phyloP scores from a whole-genome alignment of 2,888 invertebrate genomes.

The Volucella zonaria region DNA sequence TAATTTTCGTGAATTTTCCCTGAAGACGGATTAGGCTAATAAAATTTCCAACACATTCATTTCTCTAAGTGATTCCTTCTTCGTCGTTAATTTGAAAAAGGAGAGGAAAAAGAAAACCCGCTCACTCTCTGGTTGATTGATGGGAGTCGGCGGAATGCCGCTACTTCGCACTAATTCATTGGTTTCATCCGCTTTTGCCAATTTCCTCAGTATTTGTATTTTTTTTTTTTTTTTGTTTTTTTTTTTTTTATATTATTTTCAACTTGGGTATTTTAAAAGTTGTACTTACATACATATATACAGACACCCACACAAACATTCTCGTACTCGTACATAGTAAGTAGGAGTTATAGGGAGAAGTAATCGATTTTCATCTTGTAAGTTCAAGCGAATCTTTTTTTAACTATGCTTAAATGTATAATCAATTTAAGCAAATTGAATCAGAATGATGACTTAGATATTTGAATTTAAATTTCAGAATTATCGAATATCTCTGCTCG shows the following conservation, averaged over 20 bases:
- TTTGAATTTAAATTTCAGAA: conserved; percentile 45
- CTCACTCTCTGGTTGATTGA: conserved; percentile 68
- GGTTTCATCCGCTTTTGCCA: conserved; percentile 66
- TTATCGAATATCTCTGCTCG: background rate
- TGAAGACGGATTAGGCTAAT: conserved; percentile 66
- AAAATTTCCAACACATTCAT: conserved; percentile 72
- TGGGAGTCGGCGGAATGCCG: conserved; percentile 67
- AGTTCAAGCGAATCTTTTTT: conserved; percentile 11
- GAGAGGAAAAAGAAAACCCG: conserved; percentile 61
- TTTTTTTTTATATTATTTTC: conserved; percentile 14
- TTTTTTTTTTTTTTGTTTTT: conserved; percentile 32
- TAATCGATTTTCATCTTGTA: conserved; percentile 59
- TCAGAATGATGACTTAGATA: conserved; percentile 30
- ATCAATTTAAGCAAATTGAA: conserved; percentile 38
- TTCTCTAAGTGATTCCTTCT: conserved; percentile 69
- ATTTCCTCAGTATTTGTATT: conserved; percentile 46
- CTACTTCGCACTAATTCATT: conserved; percentile 65
- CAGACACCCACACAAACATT: too few relatives aligned
- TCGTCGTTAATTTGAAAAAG: conserved; percentile 66
- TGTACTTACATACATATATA: background rate
- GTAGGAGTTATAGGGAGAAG: background rate
- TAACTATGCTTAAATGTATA: conserved; percentile 27
- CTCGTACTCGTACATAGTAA: too few relatives aligned
- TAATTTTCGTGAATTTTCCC: conserved; percentile 69
- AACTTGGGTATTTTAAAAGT: conserved; percentile 27